Conservation (phyloP, 64 coral and sea anemone genomes). For the Montipora efflorescens region DNA sequence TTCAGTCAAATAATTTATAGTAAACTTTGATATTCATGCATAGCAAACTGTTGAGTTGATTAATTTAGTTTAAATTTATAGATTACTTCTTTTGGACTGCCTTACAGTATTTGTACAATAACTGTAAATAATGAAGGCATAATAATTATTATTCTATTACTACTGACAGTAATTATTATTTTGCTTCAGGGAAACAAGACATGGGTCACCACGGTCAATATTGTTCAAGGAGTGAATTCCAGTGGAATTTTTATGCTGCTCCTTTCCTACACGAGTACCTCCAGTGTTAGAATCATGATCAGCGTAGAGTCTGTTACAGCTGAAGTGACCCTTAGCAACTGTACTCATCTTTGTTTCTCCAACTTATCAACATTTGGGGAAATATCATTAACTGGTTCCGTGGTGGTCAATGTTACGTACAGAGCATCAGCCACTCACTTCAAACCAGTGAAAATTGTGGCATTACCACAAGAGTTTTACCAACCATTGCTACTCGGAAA, state of each 20-base stretch:
- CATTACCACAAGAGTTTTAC: slow-evolving; percentile 83
- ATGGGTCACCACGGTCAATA: slow-evolving; percentile 40
- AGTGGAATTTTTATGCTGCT: slow-evolving; percentile 36
- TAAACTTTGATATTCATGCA: too few species aligned
- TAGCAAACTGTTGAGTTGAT: too few species aligned
- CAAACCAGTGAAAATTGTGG: slow-evolving; percentile 14
- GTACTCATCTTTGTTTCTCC: slow-evolving; percentile 51
- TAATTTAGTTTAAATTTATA: too few species aligned
- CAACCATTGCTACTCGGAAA: slow-evolving; percentile 60
- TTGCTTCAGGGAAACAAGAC: slow-evolving; percentile 40
- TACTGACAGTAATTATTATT: background rate
- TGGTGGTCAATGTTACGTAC: slow-evolving; percentile 72
- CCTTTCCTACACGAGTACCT: slow-evolving; percentile 36
- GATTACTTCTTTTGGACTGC: too few species aligned
- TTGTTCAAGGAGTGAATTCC: slow-evolving; percentile 30
- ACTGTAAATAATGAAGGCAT: background rate
- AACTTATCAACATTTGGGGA: slow-evolving; percentile 78
- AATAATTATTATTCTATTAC: background rate
- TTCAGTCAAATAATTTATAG: too few species aligned
- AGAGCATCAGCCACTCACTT: slow-evolving; percentile 13
- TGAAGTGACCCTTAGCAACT: slow-evolving; percentile 57
- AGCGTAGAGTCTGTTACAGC: background rate
- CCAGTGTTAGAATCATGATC: slow-evolving; percentile 32
- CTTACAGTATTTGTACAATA: too few species aligned
- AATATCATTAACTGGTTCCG: slow-evolving; percentile 52